Base-by-base conservation (phyloP, 2,113 vertebrate genomes). In the Carollia perspicillata region DNA sequence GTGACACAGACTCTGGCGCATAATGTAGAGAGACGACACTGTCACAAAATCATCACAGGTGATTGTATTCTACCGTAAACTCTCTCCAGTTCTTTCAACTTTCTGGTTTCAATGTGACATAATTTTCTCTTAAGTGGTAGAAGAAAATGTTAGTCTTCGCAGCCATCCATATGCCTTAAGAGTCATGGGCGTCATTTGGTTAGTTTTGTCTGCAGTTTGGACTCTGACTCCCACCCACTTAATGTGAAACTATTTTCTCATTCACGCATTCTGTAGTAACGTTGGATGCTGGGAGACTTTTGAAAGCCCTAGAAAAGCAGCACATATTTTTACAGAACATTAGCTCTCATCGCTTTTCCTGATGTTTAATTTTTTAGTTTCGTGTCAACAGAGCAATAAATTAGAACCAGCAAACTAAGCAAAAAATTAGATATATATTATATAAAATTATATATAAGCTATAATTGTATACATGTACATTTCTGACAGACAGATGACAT, bases 321-420 rank as follows among this genome's bases (percentile, higher is more conserved):
- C 18, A 81, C 23, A 68, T 80, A 89, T 95, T 40, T 42, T 90
- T 89, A 88, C 16, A 75, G 51, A 95, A 95, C 93, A 84, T 88
- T 65, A 90, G 40, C 87, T 72, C 23, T 93, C 30, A 40, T 94
- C 87, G 77, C 35, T 88, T 93, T 63, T 60, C 53, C 22, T 95
- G 47, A 17, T 93, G 75, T 72, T 92, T 94, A 94, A 86, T 90
- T 78, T 92, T 47, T 96, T 90, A 78, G 28, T 92, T 96, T 93
- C 28, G 89, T 30, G 42, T 77, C 71, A 94, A 69, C 11, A 95
- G 51, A 94, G 8, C 65, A 91, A 89, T 66, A 47, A 68, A 90
- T 89, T 92, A n/a, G 79, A 84, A 90, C 26, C 10, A 96, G n/a
- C 44, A 84, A 94, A 72, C 37, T 65, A 92, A 90, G 79, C 22